Evolutionary conservation across 1,140 invertebrate genomes (phyloP).

Genomic region (Procambarus clarkii): DNA sequence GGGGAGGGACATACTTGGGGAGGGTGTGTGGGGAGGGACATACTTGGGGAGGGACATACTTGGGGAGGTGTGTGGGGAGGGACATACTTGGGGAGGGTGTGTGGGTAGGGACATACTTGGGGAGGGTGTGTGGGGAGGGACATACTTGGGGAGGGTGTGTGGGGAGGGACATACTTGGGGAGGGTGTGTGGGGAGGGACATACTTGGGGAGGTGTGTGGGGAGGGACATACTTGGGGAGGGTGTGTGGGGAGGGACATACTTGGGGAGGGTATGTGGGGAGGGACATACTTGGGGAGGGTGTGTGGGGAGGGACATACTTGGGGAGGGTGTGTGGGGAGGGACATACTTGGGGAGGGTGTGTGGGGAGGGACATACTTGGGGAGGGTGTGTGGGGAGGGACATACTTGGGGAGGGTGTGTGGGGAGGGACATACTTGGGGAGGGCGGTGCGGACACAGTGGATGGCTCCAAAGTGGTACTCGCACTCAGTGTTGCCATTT

Average conservation of each 20-base stretch:
- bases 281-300: too few species aligned
- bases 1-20: slow-evolving; percentile 81
- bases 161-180: too few species aligned
- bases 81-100: too few species aligned
- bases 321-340: slow-evolving; percentile 1
- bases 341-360: too few species aligned
- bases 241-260: slow-evolving; percentile 90
- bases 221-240: slow-evolving; percentile 86
- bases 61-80: too few species aligned
- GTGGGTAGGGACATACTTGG: too few species aligned
- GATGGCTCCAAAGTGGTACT: slow-evolving; percentile 89
- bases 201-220: background rate
- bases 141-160: too few species aligned
- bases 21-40: slow-evolving; percentile 72
- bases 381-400: too few species aligned
- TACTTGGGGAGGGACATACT: slow-evolving; percentile 92
- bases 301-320: too few species aligned
- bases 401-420: background rate
- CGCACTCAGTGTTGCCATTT: slow-evolving; percentile 92
- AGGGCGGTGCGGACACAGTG: slow-evolving; percentile 95
- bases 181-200: too few species aligned
- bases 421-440: slow-evolving; percentile 84
- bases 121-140: slow-evolving; percentile 5
- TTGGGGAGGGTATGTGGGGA: too few species aligned
- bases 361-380: too few species aligned